phyloP scores from a whole-genome alignment of 2,888 invertebrate species.

The Gasteruption jaculator region DNA sequence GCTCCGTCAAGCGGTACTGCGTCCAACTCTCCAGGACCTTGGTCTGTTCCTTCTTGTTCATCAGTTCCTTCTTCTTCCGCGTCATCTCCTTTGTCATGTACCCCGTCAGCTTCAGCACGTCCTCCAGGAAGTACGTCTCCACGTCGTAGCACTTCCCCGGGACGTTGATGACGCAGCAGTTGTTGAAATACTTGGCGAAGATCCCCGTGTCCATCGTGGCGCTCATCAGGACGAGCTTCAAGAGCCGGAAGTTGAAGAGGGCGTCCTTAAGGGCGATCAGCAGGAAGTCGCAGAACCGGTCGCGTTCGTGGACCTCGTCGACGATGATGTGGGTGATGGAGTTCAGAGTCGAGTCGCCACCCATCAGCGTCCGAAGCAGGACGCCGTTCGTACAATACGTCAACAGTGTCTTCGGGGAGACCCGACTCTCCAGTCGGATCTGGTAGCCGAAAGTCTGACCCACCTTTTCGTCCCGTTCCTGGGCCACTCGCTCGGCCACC shows the following conservation, averaged over 20 bases:
- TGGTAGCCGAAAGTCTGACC: slow-evolving; percentile 81
- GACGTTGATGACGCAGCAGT: slow-evolving; percentile 71
- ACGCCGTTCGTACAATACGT: slow-evolving; percentile 93
- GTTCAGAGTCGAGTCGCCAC: slow-evolving; percentile 65
- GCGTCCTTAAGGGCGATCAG: slow-evolving; percentile 79
- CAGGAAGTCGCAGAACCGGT: slow-evolving; percentile 88
- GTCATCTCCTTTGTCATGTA: slow-evolving; percentile 57
- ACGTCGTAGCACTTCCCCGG: slow-evolving; percentile 75
- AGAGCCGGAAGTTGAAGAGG: slow-evolving; percentile 63
- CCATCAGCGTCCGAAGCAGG: slow-evolving; percentile 81
- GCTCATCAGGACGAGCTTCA: slow-evolving; percentile 89
- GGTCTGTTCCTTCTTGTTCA: slow-evolving; percentile 45
- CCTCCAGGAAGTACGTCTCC: slow-evolving; percentile 73
- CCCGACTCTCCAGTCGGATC: slow-evolving; percentile 83
- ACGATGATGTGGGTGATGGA: slow-evolving; percentile 82
- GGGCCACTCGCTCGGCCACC: slow-evolving; percentile 80
- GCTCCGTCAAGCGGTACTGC: slow-evolving; percentile 35
- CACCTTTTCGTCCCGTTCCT: slow-evolving; percentile 67
- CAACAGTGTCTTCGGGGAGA: slow-evolving; percentile 74
- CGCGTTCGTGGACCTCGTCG: slow-evolving; percentile 95
- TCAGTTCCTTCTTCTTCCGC: slow-evolving; percentile 38
- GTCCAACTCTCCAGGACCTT: slow-evolving; percentile 50
- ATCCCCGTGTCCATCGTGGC: slow-evolving; percentile 84
- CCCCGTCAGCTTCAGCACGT: slow-evolving; percentile 64
- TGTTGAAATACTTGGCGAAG: slow-evolving; percentile 80